Percentiles rank a stretch among this genome's conserved stretches.
These are phyloP conservation scores for Tachina grossa DNA, from an alignment of 2,888 invertebrate genomes.

Conservation along the genomic window DNA sequence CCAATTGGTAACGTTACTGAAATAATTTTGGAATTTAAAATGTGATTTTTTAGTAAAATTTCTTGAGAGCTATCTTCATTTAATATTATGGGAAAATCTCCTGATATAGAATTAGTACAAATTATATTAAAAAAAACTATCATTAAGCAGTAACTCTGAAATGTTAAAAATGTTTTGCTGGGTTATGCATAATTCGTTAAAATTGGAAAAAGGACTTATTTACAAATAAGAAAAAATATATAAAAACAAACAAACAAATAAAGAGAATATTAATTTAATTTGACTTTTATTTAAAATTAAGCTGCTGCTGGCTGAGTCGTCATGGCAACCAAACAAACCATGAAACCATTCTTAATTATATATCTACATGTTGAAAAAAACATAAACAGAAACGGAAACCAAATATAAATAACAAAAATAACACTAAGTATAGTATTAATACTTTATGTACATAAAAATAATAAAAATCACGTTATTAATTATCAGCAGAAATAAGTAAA, in stretches of 20 bases:
- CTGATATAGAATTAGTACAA: too few relatives aligned
- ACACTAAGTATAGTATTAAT: not conserved
- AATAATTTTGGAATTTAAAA: too few relatives aligned
- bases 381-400: not conserved
- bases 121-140: too few relatives aligned
- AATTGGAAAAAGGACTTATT: too few relatives aligned
- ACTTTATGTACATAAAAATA: not conserved
- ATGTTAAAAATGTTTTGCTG: too few relatives aligned
- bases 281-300: slow-evolving; percentile 40
- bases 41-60: too few relatives aligned
- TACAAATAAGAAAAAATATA: not conserved
- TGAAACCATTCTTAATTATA: slow-evolving; percentile 34
- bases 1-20: too few relatives aligned
- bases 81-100: too few relatives aligned
- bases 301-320: slow-evolving; percentile 9
- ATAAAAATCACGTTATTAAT: slow-evolving; percentile 13
- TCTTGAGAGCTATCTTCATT: too few relatives aligned
- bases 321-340: slow-evolving; percentile 15
- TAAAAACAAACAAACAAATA: not conserved
- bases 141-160: too few relatives aligned
- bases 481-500: slow-evolving; percentile 38
- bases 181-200: too few relatives aligned
- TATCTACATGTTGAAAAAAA: too few relatives aligned
- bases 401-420: not conserved
- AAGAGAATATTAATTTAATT: slow-evolving; percentile 24